A percentile compares a stretch with the other conserved stretches of the same genome.
Evolutionary conservation across 2,113 vertebrate genomes (phyloP).

Genomic region (Atherinomorus stipes): DNA sequence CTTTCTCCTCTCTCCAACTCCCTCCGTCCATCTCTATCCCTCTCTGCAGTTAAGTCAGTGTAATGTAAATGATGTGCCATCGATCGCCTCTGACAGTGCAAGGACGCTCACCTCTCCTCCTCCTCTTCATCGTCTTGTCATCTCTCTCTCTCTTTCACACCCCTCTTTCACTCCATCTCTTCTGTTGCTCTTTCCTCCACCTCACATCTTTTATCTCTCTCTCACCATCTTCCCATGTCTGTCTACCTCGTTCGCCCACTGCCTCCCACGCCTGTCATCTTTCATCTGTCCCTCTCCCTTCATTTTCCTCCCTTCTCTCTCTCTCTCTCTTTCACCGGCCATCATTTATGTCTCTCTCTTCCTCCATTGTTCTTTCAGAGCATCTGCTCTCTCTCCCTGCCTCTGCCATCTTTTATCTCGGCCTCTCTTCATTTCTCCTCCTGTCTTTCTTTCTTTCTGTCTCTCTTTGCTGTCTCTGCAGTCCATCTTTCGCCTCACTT

Average conservation of each 20-base stretch:
- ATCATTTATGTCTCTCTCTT: slow-evolving; percentile 71
- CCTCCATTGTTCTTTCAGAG: slow-evolving; percentile 71
- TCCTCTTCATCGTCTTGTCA: slow-evolving; percentile 72
- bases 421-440: slow-evolving; percentile 52
- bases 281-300: slow-evolving; percentile 68
- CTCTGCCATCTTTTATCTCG: slow-evolving; percentile 64
- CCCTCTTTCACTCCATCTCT: slow-evolving; percentile 22
- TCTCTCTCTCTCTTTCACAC: slow-evolving; percentile 56
- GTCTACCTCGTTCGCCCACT: slow-evolving; percentile 43
- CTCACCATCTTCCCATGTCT: slow-evolving; percentile 15
- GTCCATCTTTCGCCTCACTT: slow-evolving; percentile 57
- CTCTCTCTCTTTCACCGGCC: slow-evolving; percentile 47
- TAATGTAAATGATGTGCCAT: slow-evolving; percentile 84
- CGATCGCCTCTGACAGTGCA: slow-evolving; percentile 83
- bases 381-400: slow-evolving; percentile 64
- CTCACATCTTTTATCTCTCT: slow-evolving; percentile 51
- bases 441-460: slow-evolving; percentile 31
- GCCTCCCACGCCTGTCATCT: slow-evolving; percentile 74
- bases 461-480: slow-evolving; percentile 33
- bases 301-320: slow-evolving; percentile 54
- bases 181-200: slow-evolving; percentile 54
- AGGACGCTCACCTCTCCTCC: slow-evolving; percentile 80
- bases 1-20: slow-evolving; percentile 26
- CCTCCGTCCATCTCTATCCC: slow-evolving; percentile 37
- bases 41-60: slow-evolving; percentile 78